Evolutionary conservation across 2,113 vertebrate species (phyloP), one percentile per base, ranked within the genome.

Genomic region (Tachysurus fulvidraco): DNA sequence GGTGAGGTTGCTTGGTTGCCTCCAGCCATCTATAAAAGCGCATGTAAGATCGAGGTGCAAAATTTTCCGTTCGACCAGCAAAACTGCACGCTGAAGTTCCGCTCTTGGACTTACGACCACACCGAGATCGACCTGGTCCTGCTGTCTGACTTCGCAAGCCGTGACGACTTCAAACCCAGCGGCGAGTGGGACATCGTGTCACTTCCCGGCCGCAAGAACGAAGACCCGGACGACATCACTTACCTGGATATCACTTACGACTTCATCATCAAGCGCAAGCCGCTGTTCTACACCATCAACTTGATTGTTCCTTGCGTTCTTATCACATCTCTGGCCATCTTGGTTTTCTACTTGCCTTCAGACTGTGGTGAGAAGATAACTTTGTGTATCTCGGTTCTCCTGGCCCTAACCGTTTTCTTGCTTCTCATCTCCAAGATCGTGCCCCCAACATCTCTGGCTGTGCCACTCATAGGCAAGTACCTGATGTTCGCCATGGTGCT

Each of bases 381-480:
- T 52, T 93, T 96, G 28, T 96, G 95, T 81, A 96, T 96, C 83
- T 96, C 95, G 0, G 95, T 96, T 52, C 94, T 96, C 36, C 90
- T 96, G 90, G 95, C 95, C 46, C 93, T 96, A 60, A 96, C 95
- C 80, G 95, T 96, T 88, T 96, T 96, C 91, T 91, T 96, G 73
- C 93, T 96, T 19, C 95, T 96, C n/a, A 96, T 96, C 85, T 96
- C 95, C 86, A 96, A 96, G 90, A 96, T 96, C 81, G 95, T 96
- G 62, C 95, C 95, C 3, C 95, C 95, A 17, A 96, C 95, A 0
- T 96, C 95, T 50, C 91, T 96, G 83, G 95, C 95, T 64, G 95
- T 96, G 89, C 95, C 95, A 85, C 94, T 96, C 69, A 96, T 96
- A 50, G 95, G 95, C 76, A 96, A 96, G 90, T 96, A 96, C 84